Base-by-base conservation (phyloP, 2,888 invertebrate species). In the Pristionchus exspectatus region DNA sequence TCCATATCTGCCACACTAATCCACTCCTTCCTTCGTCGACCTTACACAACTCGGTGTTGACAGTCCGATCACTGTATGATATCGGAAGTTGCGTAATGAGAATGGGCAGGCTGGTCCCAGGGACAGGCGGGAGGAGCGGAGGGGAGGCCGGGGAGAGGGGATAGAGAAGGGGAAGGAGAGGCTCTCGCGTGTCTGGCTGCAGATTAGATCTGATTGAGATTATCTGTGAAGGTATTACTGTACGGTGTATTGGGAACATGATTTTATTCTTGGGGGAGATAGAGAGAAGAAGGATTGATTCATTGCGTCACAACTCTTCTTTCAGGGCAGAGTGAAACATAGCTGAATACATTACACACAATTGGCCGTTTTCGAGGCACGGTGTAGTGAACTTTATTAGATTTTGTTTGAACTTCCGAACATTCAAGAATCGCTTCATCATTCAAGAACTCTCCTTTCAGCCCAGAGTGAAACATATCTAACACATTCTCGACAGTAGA, bases 31-130 rank as follows among this genome's bases (percentile, higher is more conserved):
- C n/a, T n/a, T n/a, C n/a, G 44, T 50, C 72, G 72, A 72, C 72
- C 72, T 72, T 72, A 72, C 72, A 72, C 72, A 72, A 33, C 72
- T 33, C 16, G 33, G 30, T 72, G 72, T 72, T 72, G 72, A 72
- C 72, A 72, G 72, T 72, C 30, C 72, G 27, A 72, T 72, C 30
- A 18, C 14, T 27, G 66, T 72, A 72, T 72, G 72, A 30, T 72
- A 72, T 30, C 72, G 72, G 72, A 72, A 72, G 72, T 72, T 72
- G 72, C 72, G 72, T 72, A 72, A 72, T 72, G 72, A 27, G 72
- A 72, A 5, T 33, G 33, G 18, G 33, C 33, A 72, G 72, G 72
- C 30, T 33, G 72, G 66, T n/a, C 27, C 4, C 10, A 50, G 44
- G 44, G 27, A 66, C 0, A 27, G 27, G 1, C 27, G 33, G 72